A percentile compares a stretch with the other conserved stretches of the same genome.
These are phyloP conservation scores for Hydractinia symbiolongicarpus DNA, from an alignment of 30 jellyfish, hydroid and myxozoan genomes.

Conservation along the genomic window DNA sequence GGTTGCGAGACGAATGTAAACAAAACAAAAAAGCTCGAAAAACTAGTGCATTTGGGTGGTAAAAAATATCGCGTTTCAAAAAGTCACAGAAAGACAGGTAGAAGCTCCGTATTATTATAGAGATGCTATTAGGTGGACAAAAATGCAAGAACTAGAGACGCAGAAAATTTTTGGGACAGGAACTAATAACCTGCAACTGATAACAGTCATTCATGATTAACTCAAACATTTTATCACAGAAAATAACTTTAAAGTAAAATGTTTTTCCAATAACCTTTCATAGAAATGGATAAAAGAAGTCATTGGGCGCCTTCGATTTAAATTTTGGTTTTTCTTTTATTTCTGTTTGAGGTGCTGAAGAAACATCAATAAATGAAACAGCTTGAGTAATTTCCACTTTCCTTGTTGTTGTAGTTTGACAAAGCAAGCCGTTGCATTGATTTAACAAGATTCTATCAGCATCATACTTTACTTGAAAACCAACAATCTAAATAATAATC, in stretches of 20 bases:
- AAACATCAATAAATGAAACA: conserved; percentile 75
- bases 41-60: too few species aligned
- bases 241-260: not conserved
- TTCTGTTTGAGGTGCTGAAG: conserved; percentile 80
- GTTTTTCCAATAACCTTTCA: conserved; percentile 11
- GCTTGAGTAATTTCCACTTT: conserved; percentile 68
- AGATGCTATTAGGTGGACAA: too few species aligned
- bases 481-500: conserved; percentile 59
- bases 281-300: conserved; percentile 89
- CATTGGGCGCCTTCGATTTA: conserved; percentile 90
- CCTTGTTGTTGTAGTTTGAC: conserved; percentile 9
- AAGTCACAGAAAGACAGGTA: too few species aligned
- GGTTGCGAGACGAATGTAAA: too few species aligned
- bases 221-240: too few species aligned
- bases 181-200: too few species aligned
- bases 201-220: too few species aligned
- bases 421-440: conserved; percentile 8
- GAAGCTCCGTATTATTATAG: too few species aligned
- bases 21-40: too few species aligned
- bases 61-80: too few species aligned
- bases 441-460: conserved; percentile 36
- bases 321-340: conserved; percentile 79
- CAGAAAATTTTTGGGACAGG: too few species aligned
- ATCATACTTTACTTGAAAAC: conserved; percentile 70
- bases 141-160: too few species aligned